Evolutionary conservation across 2,797 vertebrate species (phyloP), one percentile per base, ranked within the genome.

Genomic region (Pempheris klunzingeri): DNA sequence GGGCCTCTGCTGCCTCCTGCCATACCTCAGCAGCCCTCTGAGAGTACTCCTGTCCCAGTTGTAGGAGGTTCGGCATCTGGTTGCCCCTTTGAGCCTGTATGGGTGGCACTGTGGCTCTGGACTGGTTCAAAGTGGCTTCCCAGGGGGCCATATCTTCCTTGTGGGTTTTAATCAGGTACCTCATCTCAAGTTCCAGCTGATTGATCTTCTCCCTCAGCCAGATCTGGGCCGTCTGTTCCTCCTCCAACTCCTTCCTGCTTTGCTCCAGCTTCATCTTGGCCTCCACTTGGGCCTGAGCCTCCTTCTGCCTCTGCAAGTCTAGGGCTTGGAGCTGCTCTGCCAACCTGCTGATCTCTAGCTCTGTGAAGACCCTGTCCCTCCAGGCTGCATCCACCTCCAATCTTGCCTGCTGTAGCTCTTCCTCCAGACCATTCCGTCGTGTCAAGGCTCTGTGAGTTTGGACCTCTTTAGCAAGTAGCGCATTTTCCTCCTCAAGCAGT

Each of bases 401-500:
- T 22, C 98, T 92, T 41, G 94, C 86, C 14, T 81, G 88, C 0
- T 43, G 87, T 87, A 99, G 92, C 90, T 97, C 94, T 17, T 94
- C 93, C 50, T 97, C 95, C 3, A 96, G 92, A 44, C 90, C 92
- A 5, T 52, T 88, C 62, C 92, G 41, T 85, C 88, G 86, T 1
- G 87, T 71, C 0, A 60, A 30, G 7, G 84, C 90, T 0, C 74
- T 77, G 0, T 87, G 92, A 38, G 77, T 88, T 62, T 95, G 90
- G 80, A 96, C 93, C 20, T 96, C 95, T 20, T 83, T 71, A 22
- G 89, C 77, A 22, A 99, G 95, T 57, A 86, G 57, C 32, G 94
- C 90, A 0, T 98, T 97, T 76, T 98, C 97, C 88, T 97, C 96
- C 81, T 99, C 97, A 54, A 99, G 92, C 63, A 94, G 89, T 90